These are phyloP conservation scores for Cololabis saira DNA, from an alignment of 2,113 vertebrate genomes.

Conservation along the genomic window DNA sequence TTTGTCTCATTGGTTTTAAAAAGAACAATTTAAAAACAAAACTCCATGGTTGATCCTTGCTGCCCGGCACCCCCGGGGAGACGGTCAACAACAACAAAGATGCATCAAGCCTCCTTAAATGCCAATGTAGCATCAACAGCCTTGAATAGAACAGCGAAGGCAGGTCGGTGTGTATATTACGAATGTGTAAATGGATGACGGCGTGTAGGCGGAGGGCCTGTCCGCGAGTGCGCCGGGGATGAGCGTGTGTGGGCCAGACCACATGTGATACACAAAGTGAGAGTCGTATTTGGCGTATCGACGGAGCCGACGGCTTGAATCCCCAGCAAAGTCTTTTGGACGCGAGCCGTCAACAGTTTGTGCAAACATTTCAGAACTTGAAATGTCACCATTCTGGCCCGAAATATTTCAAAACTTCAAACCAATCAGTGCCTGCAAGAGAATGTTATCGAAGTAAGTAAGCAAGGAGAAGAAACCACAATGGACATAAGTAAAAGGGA, in stretches of 20 bases:
- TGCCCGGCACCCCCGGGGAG: neutral
- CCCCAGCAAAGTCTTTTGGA: constrained; percentile 57
- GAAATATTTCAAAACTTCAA: constrained; percentile 45
- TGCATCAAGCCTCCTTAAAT: constrained; percentile 2
- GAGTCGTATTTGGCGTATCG: constrained; percentile 50
- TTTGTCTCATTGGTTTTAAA: constrained; percentile 3
- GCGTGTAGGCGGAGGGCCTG: constrained; percentile 61
- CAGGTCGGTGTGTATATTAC: constrained; percentile 4
- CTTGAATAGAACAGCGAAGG: constrained; percentile 16
- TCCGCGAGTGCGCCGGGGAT: constrained; percentile 46
- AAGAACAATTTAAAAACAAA: constrained; percentile 20
- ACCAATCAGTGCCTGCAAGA: constrained; percentile 17
- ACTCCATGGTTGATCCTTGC: neutral
- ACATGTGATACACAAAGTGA: constrained; percentile 67
- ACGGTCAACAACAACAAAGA: constrained; percentile 1
- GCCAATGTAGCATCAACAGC: neutral
- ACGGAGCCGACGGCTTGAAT: constrained; percentile 46
- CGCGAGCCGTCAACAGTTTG: constrained; percentile 52
- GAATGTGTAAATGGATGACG: constrained; percentile 44
- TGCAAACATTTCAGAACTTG: constrained; percentile 59
- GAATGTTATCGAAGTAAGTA: constrained; percentile 4
- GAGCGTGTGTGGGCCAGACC: constrained; percentile 66
- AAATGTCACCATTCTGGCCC: constrained; percentile 55
- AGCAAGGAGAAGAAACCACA: neutral
- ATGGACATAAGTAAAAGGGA: neutral